phyloP scores from a whole-genome alignment of 1,140 invertebrate genomes.

The Aphis craccivora region DNA sequence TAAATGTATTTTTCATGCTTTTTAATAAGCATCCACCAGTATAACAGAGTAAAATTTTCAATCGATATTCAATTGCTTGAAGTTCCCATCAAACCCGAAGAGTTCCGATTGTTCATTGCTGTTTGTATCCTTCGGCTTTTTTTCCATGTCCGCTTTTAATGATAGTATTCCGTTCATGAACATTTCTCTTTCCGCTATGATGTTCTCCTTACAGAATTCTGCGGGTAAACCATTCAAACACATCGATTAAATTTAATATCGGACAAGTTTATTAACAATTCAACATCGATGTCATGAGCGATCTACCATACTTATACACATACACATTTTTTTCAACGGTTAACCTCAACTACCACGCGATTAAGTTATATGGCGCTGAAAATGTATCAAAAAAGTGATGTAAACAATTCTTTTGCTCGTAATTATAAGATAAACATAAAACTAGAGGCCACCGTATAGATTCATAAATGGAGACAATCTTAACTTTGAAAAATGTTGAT shows the following conservation, averaged over 20 bases:
- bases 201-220: neutral
- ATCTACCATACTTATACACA: neutral
- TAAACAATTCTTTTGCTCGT: neutral
- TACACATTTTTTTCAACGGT: neutral
- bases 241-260: neutral
- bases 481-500: neutral
- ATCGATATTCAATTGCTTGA: constrained; percentile 46
- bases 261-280: neutral
- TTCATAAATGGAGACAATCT: neutral
- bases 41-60: neutral
- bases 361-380: neutral
- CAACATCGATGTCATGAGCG: neutral
- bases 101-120: constrained; percentile 30
- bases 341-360: neutral
- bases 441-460: neutral
- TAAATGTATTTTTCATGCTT: neutral
- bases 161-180: constrained; percentile 39
- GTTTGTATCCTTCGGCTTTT: neutral
- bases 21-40: neutral
- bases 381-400: neutral
- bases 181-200: constrained; percentile 30
- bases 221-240: neutral
- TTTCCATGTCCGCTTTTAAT: constrained; percentile 42
- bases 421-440: neutral
- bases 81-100: constrained; percentile 37